Evolutionary conservation across 2,113 vertebrate genomes (phyloP).

Genomic region (Cheirogaleus medius): DNA sequence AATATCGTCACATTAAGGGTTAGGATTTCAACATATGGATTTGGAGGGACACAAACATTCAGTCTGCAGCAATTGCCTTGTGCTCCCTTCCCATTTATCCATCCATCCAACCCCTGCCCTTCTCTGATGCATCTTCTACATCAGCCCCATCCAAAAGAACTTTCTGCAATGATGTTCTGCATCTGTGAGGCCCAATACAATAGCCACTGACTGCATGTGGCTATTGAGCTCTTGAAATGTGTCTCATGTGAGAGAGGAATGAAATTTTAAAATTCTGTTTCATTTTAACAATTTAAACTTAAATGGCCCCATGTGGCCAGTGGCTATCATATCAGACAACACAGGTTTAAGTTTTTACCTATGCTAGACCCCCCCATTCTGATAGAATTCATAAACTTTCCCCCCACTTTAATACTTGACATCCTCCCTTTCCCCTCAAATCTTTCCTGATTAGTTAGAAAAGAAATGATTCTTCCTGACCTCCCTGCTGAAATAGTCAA

Average conservation of each 20-base stretch:
- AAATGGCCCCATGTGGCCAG: background rate
- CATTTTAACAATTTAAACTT: background rate
- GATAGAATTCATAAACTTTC: background rate
- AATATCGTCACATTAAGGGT: background rate
- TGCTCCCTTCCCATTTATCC: background rate
- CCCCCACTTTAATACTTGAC: background rate
- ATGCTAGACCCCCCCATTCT: too few relatives aligned
- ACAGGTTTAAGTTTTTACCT: background rate
- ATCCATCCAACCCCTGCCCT: background rate
- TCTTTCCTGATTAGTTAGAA: background rate
- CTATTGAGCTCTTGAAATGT: background rate
- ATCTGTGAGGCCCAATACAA: accelerated
- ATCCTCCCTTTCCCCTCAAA: background rate
- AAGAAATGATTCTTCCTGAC: background rate
- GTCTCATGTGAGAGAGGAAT: background rate
- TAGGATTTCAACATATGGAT: background rate
- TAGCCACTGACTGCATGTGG: background rate
- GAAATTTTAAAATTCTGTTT: background rate
- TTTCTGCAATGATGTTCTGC: background rate
- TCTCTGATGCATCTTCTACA: background rate
- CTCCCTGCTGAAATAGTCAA: background rate
- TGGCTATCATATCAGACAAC: background rate
- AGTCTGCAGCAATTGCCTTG: background rate
- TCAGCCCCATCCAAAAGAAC: background rate
- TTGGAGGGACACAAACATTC: background rate